Evolutionary conservation across 53 echinoderm and acorn worm species (phyloP).

Genomic region (Arbacia lixula): DNA sequence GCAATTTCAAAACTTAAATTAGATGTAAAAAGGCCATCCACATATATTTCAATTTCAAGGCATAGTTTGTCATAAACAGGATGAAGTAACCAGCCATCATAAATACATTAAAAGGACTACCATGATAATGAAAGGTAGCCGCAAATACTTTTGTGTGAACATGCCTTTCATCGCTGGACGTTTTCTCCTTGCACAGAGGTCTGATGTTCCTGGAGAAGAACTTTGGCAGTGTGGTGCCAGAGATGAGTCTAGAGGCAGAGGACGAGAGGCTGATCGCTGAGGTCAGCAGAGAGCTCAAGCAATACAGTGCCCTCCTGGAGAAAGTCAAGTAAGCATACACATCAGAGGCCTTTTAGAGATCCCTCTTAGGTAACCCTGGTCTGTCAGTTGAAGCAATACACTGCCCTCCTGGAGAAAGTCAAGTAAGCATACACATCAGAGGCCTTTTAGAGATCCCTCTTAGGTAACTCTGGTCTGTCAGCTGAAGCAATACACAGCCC

Average conservation of each 20-base stretch:
- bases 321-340: slow-evolving; percentile 72
- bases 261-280: slow-evolving; percentile 82
- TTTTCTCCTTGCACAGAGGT: slow-evolving; percentile 38
- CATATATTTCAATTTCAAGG: too few relatives aligned
- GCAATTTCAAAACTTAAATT: too few relatives aligned
- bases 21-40: too few relatives aligned
- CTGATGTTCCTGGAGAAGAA: slow-evolving; percentile 91
- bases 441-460: background rate
- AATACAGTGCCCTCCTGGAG: slow-evolving; percentile 74
- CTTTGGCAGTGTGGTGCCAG: slow-evolving; percentile 76
- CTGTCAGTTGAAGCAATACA: slow-evolving; percentile 76
- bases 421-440: slow-evolving; percentile 57
- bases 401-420: slow-evolving; percentile 76
- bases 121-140: too few relatives aligned
- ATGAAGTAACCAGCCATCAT: too few relatives aligned
- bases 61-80: too few relatives aligned
- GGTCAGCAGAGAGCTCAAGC: slow-evolving; percentile 72
- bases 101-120: too few relatives aligned
- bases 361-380: too few relatives aligned
- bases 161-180: too few relatives aligned
- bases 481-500: slow-evolving; percentile 68
- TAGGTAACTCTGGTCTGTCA: too few relatives aligned
- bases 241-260: slow-evolving; percentile 68
- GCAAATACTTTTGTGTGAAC: too few relatives aligned
- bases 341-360: background rate